phyloP scores from a whole-genome alignment of 2,113 vertebrate species.

The Xerus inauris region DNA sequence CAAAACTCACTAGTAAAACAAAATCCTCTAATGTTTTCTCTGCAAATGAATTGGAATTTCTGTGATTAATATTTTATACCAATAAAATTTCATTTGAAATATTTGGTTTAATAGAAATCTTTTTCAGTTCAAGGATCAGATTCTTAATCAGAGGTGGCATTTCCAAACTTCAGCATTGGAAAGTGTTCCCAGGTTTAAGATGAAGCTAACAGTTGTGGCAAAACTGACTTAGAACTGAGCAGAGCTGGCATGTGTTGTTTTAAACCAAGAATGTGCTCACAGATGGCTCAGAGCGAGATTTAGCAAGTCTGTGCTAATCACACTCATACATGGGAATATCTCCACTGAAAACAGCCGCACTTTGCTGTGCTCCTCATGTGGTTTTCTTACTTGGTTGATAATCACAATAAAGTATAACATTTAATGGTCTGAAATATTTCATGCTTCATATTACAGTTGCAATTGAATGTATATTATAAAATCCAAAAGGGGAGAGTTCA shows the following conservation, averaged over 20 bases:
- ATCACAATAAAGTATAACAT: neutral
- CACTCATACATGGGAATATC: conserved; percentile 87
- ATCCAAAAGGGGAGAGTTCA: neutral
- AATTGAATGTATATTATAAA: neutral
- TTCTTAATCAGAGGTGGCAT: conserved; percentile 50
- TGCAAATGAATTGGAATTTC: neutral
- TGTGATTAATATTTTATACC: neutral
- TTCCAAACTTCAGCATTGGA: conserved; percentile 46
- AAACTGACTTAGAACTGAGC: conserved; percentile 79
- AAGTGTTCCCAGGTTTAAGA: conserved; percentile 73
- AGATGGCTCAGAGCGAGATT: conserved; percentile 90
- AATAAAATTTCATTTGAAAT: conserved; percentile 16
- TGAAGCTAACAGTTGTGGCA: conserved; percentile 76
- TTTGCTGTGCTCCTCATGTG: neutral
- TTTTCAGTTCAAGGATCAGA: neutral
- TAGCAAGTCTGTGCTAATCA: conserved; percentile 88
- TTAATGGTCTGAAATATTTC: conserved; percentile 15
- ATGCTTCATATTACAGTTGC: neutral
- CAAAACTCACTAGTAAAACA: conserved; percentile 2
- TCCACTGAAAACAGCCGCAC: conserved; percentile 76
- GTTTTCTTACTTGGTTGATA: conserved; percentile 3
- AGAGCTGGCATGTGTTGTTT: conserved; percentile 82
- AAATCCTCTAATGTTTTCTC: neutral
- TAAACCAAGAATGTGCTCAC: conserved; percentile 87
- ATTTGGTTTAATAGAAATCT: neutral